Evolutionary conservation across 2,888 invertebrate genomes (phyloP).

Genomic region (Hirtodrosophila alboralis): DNA sequence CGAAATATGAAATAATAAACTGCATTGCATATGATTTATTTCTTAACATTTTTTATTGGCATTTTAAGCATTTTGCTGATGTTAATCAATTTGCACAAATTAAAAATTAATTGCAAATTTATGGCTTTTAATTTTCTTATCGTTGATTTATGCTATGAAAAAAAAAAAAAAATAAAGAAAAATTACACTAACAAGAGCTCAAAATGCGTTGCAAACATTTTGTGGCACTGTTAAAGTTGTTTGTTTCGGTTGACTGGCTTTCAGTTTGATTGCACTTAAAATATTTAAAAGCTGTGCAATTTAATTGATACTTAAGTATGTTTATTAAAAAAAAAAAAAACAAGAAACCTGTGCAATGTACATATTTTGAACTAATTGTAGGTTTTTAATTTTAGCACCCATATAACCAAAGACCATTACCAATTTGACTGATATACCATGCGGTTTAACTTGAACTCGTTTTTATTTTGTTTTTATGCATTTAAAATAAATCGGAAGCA

Average conservation of each 20-base stretch:
- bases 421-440: slow-evolving; percentile 42
- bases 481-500: slow-evolving; percentile 45
- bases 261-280: slow-evolving; percentile 52
- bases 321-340: too few species aligned
- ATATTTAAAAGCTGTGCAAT: slow-evolving; percentile 34
- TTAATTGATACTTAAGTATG: slow-evolving; percentile 45
- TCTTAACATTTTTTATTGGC: slow-evolving; percentile 54
- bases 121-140: slow-evolving; percentile 81
- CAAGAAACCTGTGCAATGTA: slow-evolving; percentile 29
- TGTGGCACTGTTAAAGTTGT: slow-evolving; percentile 23
- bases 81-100: slow-evolving; percentile 78
- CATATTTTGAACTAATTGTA: slow-evolving; percentile 50
- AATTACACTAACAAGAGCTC: slow-evolving; percentile 11
- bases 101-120: slow-evolving; percentile 82
- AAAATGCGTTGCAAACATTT: slow-evolving; percentile 21
- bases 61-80: slow-evolving; percentile 60
- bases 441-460: slow-evolving; percentile 49
- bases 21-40: slow-evolving; percentile 61
- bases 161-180: slow-evolving; percentile 12
- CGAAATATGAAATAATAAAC: slow-evolving; percentile 20
- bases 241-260: slow-evolving; percentile 9
- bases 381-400: slow-evolving; percentile 35
- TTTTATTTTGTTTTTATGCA: slow-evolving; percentile 32
- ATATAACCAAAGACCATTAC: slow-evolving; percentile 10
- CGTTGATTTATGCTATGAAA: slow-evolving; percentile 73